Evolutionary conservation across 2,797 vertebrate genomes (phyloP), one percentile per base, ranked within the genome.

Genomic region (Craterocephalus amniculus): DNA sequence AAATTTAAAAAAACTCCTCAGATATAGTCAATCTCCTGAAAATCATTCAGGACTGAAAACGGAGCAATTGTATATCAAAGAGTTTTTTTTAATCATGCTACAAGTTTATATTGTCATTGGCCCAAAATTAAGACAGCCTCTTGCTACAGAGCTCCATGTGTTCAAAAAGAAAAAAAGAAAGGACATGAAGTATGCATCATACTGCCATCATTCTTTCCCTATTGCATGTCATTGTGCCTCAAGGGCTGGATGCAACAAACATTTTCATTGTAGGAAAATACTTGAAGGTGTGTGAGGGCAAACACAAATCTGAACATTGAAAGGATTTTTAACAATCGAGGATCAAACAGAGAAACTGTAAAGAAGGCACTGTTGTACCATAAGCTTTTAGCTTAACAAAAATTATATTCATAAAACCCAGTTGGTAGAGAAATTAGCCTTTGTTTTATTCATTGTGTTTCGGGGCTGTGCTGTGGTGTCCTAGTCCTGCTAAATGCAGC

Each of bases 291-390:
- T 84, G 74, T 78, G 84, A 72, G 73, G 89, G 91, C 87, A 91
- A 77, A 92, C 89, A 86, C 88, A 89, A 93, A 94, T 93, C 92
- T 89, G 79, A 92, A 90, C 83, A 84, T 81, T 54, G 85, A 91
- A 87, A 81, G 84, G 74, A 74, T 85, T 83, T 73, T 72, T 84
- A 84, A 87, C 83, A 92, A 85, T 72, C 83, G 86, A 91, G 52
- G 40, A 31, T 78, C 63, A 40, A 65, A 61, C 34, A 67, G 67
- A 58, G 27, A 27, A 24, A 7, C 20, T 29, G 29, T 38, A 9
- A 54, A 54, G 5, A 35, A 7, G 35, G 49, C 7, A 26, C 3
- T 27, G 2, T 29, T 34, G 27, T 14, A 13, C 66, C 43, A 40
- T 2, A 24, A 18, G 7, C 40, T 40, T 58, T 48, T 40, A 34